phyloP scores from a whole-genome alignment of 2,113 vertebrate genomes.

The Ictalurus furcatus region DNA sequence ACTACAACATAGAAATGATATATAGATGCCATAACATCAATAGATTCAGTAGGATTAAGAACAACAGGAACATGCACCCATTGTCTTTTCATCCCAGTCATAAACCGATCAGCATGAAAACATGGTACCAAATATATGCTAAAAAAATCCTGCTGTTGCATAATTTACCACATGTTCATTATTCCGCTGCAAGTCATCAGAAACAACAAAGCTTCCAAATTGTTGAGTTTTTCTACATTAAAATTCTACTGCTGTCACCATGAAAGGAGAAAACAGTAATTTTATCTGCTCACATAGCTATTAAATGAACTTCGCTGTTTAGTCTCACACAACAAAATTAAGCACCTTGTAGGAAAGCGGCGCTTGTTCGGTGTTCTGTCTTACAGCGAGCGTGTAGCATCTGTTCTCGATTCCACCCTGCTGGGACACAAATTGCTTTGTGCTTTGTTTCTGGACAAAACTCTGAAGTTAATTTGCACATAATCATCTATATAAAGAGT shows the following conservation, averaged over 20 bases:
- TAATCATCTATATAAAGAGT: slow-evolving; percentile 6
- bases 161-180: slow-evolving; percentile 62
- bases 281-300: slow-evolving; percentile 14
- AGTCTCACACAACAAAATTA: neutral
- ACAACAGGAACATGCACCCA: neutral
- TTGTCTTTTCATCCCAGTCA: neutral
- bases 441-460: slow-evolving; percentile 28
- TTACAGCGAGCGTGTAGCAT: neutral
- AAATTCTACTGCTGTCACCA: slow-evolving; percentile 15
- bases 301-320: neutral
- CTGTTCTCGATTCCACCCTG: slow-evolving; percentile 22
- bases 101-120: neutral
- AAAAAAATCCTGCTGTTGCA: slow-evolving; percentile 48
- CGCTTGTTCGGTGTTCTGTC: neutral
- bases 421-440: slow-evolving; percentile 32
- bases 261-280: slow-evolving; percentile 11
- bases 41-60: neutral
- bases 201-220: slow-evolving; percentile 28
- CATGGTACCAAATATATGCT: neutral
- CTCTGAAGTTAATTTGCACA: slow-evolving; percentile 19
- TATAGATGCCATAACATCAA: neutral
- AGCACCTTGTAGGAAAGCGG: neutral
- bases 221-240: neutral
- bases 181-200: slow-evolving; percentile 42
- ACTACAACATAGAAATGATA: neutral